Evolutionary conservation across 2,888 invertebrate species (phyloP).

Genomic region (Linhomoeus sp.): DNA sequence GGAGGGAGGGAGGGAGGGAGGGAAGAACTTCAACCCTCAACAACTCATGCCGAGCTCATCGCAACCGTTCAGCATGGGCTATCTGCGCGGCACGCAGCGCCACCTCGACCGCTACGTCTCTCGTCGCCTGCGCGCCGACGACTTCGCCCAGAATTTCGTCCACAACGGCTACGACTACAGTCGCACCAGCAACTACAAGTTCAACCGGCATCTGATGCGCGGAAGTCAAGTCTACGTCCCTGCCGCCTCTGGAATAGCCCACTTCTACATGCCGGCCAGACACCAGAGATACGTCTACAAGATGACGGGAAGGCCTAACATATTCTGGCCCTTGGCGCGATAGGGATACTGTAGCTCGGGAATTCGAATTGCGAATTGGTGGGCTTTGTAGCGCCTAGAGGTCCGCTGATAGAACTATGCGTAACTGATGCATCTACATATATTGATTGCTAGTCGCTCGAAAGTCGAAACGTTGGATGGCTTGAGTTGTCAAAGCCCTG

Average conservation of each 20-base stretch:
- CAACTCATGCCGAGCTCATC: no score
- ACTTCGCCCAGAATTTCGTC: background rate
- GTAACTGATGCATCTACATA: no score
- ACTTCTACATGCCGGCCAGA: conserved; percentile 11
- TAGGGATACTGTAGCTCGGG: no score
- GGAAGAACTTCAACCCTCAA: no score
- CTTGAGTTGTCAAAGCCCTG: no score
- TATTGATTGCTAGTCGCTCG: no score
- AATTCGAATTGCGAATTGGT: no score
- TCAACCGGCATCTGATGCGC: conserved; percentile 22
- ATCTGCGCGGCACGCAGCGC: conserved; percentile 19
- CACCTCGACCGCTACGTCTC: conserved; percentile 23
- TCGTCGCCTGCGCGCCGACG: conserved; percentile 9
- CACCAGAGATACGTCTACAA: background rate
- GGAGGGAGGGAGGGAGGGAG: background rate
- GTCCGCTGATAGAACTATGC: no score
- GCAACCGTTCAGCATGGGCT: conserved; percentile 4
- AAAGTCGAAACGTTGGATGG: no score
- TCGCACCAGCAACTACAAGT: conserved; percentile 21
- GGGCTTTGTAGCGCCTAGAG: no score
- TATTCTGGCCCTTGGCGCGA: no score
- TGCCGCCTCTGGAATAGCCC: conserved; percentile 11
- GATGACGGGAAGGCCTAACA: no score
- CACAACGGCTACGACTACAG: conserved; percentile 22
- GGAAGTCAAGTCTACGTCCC: conserved; percentile 6